Evolutionary conservation across 1,140 invertebrate species (phyloP).

Genomic region (Vollenhovia emeryi): DNA sequence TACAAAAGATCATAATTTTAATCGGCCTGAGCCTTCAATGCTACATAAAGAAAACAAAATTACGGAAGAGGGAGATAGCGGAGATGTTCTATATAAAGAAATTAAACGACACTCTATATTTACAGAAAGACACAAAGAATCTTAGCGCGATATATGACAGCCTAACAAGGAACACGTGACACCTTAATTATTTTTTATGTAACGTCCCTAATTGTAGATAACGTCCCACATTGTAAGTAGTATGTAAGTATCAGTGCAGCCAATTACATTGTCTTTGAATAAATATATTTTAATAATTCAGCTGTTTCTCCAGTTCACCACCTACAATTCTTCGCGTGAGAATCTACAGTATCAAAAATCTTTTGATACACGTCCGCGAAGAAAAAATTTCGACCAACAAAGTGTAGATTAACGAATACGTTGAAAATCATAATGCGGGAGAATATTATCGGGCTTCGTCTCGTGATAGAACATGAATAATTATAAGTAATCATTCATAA

Average conservation of each 20-base stretch:
- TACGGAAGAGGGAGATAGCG: too few relatives aligned
- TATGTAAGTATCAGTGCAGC: background rate
- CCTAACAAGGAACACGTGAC: too few relatives aligned
- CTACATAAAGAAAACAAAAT: too few relatives aligned
- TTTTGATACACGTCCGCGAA: background rate
- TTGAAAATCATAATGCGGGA: background rate
- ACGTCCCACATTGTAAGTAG: too few relatives aligned
- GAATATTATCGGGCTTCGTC: background rate
- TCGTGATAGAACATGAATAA: background rate
- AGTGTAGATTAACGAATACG: background rate
- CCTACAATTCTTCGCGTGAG: background rate
- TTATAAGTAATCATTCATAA: conserved; percentile 34
- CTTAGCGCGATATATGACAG: too few relatives aligned
- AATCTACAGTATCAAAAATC: background rate
- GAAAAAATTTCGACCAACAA: background rate
- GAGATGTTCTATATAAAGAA: too few relatives aligned
- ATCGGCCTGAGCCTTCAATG: too few relatives aligned
- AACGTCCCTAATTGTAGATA: too few relatives aligned
- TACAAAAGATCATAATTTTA: too few relatives aligned
- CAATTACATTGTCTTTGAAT: background rate
- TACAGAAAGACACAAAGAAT: too few relatives aligned
- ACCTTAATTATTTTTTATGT: too few relatives aligned
- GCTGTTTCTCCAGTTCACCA: background rate
- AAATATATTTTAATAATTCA: background rate
- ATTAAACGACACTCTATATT: too few relatives aligned